A percentile compares a stretch with the other conserved stretches of the same genome.
Conservation (phyloP, 92 coral and sea anemone species). For the Siderastrea siderea region DNA sequence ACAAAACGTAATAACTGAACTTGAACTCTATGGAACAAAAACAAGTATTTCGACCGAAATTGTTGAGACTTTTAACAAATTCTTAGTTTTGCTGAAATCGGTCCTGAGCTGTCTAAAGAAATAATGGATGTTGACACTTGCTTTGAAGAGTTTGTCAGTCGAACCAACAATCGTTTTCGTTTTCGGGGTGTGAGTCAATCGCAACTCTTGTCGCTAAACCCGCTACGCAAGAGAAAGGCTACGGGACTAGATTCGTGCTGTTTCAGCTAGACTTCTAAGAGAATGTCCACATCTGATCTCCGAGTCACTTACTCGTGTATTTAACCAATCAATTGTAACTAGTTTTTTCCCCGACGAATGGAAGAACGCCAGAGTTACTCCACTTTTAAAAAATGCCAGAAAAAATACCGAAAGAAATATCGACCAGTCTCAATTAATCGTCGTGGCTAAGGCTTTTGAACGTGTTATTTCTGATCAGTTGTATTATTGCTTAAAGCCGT, state of each 20-base stretch:
- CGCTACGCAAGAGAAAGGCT: conserved; percentile 53
- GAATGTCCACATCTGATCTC: conserved; percentile 68
- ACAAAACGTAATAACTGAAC: conserved; percentile 27
- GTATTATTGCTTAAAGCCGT: too few species aligned
- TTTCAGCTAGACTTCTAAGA: conserved; percentile 64
- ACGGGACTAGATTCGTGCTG: conserved; percentile 66
- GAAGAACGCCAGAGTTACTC: too few species aligned
- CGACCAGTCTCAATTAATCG: conserved; percentile 54
- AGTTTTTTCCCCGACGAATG: conserved; percentile 67
- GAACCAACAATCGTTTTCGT: conserved; percentile 12
- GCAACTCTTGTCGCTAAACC: conserved; percentile 46
- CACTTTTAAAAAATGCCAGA: conserved; percentile 58
- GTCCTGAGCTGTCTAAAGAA: conserved; percentile 22
- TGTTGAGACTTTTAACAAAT: conserved; percentile 37
- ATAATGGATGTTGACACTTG: conserved; percentile 13
- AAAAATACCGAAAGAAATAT: too few species aligned
- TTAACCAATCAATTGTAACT: conserved; percentile 52
- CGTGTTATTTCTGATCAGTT: background rate
- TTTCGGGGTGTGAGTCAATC: conserved; percentile 1
- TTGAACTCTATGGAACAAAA: conserved; percentile 5
- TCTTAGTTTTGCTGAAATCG: conserved; percentile 39
- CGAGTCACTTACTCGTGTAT: conserved; percentile 33
- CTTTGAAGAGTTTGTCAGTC: conserved; percentile 15
- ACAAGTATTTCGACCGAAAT: conserved; percentile 20
- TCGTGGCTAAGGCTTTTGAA: background rate